Conservation (phyloP, 2,113 vertebrate species). For the Amphiprion percula region DNA sequence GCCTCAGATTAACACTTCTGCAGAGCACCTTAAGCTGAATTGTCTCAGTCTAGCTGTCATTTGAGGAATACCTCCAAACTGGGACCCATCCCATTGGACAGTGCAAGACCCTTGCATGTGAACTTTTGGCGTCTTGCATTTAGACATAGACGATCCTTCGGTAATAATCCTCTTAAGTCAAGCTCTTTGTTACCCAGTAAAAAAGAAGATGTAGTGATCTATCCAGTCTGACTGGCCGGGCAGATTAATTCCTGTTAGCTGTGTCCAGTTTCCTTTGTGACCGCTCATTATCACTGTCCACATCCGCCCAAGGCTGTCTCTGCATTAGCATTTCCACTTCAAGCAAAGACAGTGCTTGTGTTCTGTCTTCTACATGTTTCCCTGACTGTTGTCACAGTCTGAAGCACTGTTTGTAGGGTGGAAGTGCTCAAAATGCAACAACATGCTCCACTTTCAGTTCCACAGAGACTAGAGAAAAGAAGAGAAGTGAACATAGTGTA, state of each 20-base stretch:
- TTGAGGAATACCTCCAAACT: slow-evolving; percentile 40
- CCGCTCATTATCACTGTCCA: slow-evolving; percentile 42
- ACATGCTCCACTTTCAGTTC: slow-evolving; percentile 47
- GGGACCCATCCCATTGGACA: slow-evolving; percentile 38
- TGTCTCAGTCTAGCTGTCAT: slow-evolving; percentile 67
- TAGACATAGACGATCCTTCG: slow-evolving; percentile 57
- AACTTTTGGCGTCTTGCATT: slow-evolving; percentile 57
- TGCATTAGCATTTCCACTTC: slow-evolving; percentile 17
- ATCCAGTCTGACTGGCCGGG: slow-evolving; percentile 71
- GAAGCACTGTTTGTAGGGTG: neutral
- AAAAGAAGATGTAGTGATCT: slow-evolving; percentile 48
- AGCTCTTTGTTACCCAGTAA: slow-evolving; percentile 62
- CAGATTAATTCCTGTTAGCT: slow-evolving; percentile 55
- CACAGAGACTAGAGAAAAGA: slow-evolving; percentile 19
- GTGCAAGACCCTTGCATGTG: slow-evolving; percentile 24
- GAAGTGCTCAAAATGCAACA: slow-evolving; percentile 5
- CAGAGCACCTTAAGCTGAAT: slow-evolving; percentile 33
- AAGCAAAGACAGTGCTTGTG: slow-evolving; percentile 14
- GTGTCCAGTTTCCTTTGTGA: slow-evolving; percentile 40
- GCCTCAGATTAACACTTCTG: slow-evolving; percentile 53
- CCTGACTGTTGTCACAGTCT: neutral
- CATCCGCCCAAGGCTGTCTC: slow-evolving; percentile 17
- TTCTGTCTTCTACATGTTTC: slow-evolving; percentile 9
- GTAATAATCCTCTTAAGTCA: slow-evolving; percentile 77
- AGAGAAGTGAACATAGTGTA: slow-evolving; percentile 33